Base-by-base conservation (phyloP, 1,140 invertebrate genomes). In the Eufriesea mexicana region DNA sequence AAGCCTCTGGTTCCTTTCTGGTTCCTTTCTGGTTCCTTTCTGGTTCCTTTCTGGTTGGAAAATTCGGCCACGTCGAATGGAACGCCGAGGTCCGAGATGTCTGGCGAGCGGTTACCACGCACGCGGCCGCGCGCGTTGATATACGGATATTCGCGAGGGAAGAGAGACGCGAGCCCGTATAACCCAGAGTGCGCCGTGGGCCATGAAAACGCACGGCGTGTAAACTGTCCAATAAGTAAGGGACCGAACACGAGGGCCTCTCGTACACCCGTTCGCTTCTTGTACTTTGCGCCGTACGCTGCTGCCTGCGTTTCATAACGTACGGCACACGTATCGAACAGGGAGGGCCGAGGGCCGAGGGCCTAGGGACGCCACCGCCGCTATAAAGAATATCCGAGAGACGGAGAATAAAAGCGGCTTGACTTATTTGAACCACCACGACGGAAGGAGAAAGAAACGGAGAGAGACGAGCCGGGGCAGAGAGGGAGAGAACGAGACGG, bases 211-310 rank as follows among this genome's bases (percentile, higher is more conserved):
- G 86, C 86, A 76, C 85, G 66, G 88, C 90, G 92, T 93, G 92
- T 93, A 93, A 94, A 92, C 91, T 93, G 91, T 94, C 93, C 90
- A 94, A 93, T 93, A 94, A 93, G 92, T 93, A 93, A 94, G 86
- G 86, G 55, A 87, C 84, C 67, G 90, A 92, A 91, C 90, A 91
- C 77, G 89, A 78, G 74, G 82, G 7, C 54, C 79, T 66, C 89
- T 89, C 90, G 89, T 90, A 90, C n/a, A n/a, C 71, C 71, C 85
- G 86, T 91, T 81, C 86, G 85, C 88, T 92, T 90, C 90, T 93
- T 91, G 88, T 93, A 91, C 75, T 84, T 89, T 89, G 86, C 85
- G 79, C 79, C 28, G 82, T 74, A n/a, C 59, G 81, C 83, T 64
- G 75, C 72, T 89, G 77, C 59, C 84, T 45, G 84, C 89, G 86